phyloP scores from a whole-genome alignment of 2,113 vertebrate species.

The Psephotus haematonotus region DNA sequence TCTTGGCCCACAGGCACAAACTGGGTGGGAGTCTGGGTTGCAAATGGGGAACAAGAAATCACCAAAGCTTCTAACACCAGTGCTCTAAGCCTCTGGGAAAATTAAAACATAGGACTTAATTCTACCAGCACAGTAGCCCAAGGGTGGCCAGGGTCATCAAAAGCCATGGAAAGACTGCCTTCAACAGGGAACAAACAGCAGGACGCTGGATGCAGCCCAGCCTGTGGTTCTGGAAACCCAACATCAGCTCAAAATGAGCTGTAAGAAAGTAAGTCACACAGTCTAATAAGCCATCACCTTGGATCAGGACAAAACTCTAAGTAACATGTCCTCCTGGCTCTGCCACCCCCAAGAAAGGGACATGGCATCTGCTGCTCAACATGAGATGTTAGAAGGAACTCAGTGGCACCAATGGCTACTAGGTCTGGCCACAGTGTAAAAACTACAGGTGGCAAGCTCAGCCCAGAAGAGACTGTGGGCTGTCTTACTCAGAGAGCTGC shows the following conservation, averaged over 20 bases:
- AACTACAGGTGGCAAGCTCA: rapidly evolving
- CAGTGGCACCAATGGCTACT: neutral
- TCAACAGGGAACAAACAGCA: neutral
- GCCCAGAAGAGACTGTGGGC: neutral
- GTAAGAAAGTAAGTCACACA: neutral
- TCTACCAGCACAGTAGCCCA: neutral
- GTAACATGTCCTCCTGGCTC: neutral
- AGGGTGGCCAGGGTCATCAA: neutral
- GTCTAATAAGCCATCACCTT: neutral
- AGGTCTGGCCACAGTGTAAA: neutral
- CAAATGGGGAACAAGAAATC: neutral
- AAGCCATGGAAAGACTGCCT: neutral
- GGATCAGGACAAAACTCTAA: rapidly evolving
- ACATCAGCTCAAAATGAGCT: neutral
- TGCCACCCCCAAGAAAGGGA: neutral
- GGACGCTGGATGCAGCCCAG: neutral
- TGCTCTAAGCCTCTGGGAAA: neutral
- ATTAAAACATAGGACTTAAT: neutral
- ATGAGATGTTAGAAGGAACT: neutral
- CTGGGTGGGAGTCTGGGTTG: neutral
- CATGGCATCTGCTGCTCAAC: neutral
- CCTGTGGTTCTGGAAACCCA: neutral
- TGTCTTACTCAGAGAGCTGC: rapidly evolving
- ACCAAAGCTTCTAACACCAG: neutral
- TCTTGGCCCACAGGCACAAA: neutral